phyloP scores from a whole-genome alignment of 1,140 invertebrate species.

The Macrobrachium nipponense region DNA sequence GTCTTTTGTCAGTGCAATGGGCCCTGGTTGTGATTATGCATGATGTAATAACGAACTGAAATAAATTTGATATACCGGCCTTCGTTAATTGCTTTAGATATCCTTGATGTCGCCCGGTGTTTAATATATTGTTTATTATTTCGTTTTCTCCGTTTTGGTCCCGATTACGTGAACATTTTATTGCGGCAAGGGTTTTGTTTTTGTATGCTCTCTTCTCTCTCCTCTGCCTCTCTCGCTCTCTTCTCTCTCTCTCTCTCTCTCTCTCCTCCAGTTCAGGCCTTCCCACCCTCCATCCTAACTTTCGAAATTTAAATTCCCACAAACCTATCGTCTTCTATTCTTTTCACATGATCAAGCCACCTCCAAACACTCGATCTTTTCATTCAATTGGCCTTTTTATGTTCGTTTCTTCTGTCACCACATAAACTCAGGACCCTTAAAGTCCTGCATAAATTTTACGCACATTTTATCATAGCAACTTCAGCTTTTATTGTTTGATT shows the following conservation, averaged over 20 bases:
- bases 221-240: background rate
- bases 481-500: background rate
- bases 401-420: slow-evolving; percentile 1
- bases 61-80: too few species aligned
- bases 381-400: background rate
- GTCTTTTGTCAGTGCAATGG: too few species aligned
- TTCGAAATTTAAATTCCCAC: background rate
- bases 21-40: too few species aligned
- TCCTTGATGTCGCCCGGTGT: too few species aligned
- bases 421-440: too few species aligned
- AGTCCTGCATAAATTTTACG: background rate
- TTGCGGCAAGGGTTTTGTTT: too few species aligned
- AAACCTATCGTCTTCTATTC: background rate
- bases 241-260: background rate
- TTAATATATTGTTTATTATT: too few species aligned
- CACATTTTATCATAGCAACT: background rate
- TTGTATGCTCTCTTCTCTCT: background rate
- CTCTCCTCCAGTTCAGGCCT: background rate
- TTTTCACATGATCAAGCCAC: background rate
- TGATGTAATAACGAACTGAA: too few species aligned
- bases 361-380: background rate
- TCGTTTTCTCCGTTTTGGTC: too few species aligned
- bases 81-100: background rate
- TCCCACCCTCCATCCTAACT: background rate
- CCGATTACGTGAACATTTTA: too few species aligned